These are phyloP conservation scores for Oxyruncus cristatus DNA, from an alignment of 2,113 vertebrate species.

Conservation along the genomic window DNA sequence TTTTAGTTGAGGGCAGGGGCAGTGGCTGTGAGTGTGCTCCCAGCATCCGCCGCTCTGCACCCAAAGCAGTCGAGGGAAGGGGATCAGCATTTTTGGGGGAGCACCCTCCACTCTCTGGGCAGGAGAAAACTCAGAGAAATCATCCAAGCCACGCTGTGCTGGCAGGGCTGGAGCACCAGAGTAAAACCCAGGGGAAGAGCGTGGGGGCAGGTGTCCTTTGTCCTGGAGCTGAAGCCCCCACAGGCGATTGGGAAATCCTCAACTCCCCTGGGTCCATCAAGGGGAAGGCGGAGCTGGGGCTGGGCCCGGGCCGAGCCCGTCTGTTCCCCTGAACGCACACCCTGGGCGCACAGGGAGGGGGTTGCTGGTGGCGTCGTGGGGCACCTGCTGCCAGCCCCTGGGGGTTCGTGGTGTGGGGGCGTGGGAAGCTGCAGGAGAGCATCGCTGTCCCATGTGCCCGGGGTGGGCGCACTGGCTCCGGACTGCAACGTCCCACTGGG, in stretches of 20 bases:
- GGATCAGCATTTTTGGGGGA: neutral
- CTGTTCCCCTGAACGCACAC: rapidly evolving
- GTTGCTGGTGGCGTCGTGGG: neutral
- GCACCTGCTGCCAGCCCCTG: rapidly evolving
- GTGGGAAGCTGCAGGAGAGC: neutral
- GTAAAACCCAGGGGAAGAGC: neutral
- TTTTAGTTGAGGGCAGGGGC: neutral
- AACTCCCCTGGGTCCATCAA: neutral
- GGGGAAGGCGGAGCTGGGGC: neutral
- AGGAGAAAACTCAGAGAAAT: neutral
- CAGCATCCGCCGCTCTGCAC: rapidly evolving
- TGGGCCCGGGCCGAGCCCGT: neutral
- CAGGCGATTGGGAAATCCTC: neutral
- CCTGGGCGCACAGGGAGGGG: neutral
- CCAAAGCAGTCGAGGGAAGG: neutral
- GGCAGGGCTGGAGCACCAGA: neutral
- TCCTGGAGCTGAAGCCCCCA: neutral
- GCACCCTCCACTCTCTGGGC: rapidly evolving
- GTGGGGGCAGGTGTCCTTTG: neutral
- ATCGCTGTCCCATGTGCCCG: rapidly evolving
- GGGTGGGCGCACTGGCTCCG: rapidly evolving
- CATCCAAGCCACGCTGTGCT: neutral
- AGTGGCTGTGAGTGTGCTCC: neutral
- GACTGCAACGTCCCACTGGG: rapidly evolving
- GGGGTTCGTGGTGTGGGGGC: neutral